These are phyloP conservation scores for Smithornis capensis DNA, from an alignment of 2,113 vertebrate genomes.

Conservation along the genomic window DNA sequence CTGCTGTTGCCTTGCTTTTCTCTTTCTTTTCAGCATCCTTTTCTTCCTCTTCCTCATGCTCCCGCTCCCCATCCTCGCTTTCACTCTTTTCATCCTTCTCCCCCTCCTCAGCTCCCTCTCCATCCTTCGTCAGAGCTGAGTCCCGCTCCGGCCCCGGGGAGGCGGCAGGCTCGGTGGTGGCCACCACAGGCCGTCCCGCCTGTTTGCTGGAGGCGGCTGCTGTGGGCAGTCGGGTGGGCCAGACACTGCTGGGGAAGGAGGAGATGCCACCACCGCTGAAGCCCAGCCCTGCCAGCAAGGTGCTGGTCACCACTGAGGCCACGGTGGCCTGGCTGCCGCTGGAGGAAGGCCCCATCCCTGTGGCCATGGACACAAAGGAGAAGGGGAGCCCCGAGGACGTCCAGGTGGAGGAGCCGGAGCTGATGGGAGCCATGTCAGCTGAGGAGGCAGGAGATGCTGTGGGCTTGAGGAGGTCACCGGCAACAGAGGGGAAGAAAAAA, in stretches of 20 bases:
- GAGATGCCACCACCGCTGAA: slow-evolving; percentile 91
- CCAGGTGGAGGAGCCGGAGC: slow-evolving; percentile 96
- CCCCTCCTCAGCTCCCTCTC: slow-evolving; percentile 75
- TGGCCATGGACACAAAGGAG: slow-evolving; percentile 97
- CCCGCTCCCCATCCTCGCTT: slow-evolving; percentile 78
- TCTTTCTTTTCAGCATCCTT: slow-evolving; percentile 80
- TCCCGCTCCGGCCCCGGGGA: slow-evolving; percentile 76
- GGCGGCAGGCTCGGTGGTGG: slow-evolving; percentile 73
- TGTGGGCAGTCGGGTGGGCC: slow-evolving; percentile 81
- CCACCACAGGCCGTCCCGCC: slow-evolving; percentile 62
- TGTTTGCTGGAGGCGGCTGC: slow-evolving; percentile 70
- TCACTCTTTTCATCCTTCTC: slow-evolving; percentile 81
- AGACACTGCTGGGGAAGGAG: slow-evolving; percentile 92
- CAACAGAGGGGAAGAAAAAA: slow-evolving; percentile 53
- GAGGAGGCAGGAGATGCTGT: slow-evolving; percentile 93
- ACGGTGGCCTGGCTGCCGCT: slow-evolving; percentile 93
- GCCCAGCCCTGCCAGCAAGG: slow-evolving; percentile 90
- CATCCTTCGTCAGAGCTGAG: slow-evolving; percentile 45
- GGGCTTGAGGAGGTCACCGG: slow-evolving; percentile 75
- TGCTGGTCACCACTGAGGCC: slow-evolving; percentile 94
- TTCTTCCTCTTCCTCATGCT: slow-evolving; percentile 81
- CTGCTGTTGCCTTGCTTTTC: slow-evolving; percentile 51
- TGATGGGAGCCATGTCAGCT: slow-evolving; percentile 98
- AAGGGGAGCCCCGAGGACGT: slow-evolving; percentile 94
- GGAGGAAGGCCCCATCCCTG: slow-evolving; percentile 92